Evolutionary conservation across 2,797 vertebrate genomes (phyloP).

Genomic region (Lagodon rhomboides): DNA sequence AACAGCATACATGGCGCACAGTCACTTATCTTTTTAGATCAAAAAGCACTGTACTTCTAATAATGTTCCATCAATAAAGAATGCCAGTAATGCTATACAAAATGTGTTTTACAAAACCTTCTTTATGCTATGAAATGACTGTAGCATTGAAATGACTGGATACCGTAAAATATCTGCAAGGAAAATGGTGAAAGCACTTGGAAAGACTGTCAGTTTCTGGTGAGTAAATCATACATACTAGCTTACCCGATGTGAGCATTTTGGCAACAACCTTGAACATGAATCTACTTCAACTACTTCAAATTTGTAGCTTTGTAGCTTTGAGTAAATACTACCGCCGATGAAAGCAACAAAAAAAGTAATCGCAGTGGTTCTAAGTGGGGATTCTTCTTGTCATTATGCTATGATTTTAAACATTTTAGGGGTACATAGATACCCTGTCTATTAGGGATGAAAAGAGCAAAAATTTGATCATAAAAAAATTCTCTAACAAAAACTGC

Average conservation of each 20-base stretch:
- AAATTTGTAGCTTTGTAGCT: background rate
- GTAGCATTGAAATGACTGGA: background rate
- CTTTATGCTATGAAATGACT: background rate
- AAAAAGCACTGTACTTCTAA: background rate
- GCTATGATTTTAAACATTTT: conserved; percentile 4
- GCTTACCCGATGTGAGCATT: background rate
- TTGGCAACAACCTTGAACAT: background rate
- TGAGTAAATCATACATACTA: background rate
- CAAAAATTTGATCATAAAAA: too few species aligned
- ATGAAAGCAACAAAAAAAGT: background rate
- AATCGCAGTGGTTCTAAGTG: conserved; percentile 1
- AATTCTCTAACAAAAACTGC: too few species aligned
- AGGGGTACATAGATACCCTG: background rate
- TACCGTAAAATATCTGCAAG: background rate
- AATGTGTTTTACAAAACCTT: background rate
- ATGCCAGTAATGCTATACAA: conserved; percentile 6
- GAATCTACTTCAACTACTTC: background rate
- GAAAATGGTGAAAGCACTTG: background rate
- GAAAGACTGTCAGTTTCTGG: background rate
- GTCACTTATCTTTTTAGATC: background rate
- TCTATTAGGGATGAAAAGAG: background rate
- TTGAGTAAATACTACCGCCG: background rate
- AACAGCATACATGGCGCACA: conserved; percentile 20
- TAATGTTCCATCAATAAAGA: conserved; percentile 20
- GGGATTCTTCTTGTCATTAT: background rate